phyloP scores from a whole-genome alignment of 2,888 invertebrate species.

The Psylliodes chrysocephalus region DNA sequence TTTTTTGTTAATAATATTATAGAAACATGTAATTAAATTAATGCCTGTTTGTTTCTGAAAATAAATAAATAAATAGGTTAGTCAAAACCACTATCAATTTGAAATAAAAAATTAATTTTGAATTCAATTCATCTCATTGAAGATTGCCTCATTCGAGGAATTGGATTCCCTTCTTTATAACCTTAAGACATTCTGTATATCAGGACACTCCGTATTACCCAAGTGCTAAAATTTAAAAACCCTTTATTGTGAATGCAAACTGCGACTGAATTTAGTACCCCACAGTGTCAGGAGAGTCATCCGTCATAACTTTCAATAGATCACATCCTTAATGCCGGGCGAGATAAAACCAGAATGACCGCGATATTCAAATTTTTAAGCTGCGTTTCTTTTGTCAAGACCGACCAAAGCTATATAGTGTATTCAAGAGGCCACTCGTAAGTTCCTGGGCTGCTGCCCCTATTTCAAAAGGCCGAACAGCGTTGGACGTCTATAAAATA shows the following conservation, averaged over 20 bases:
- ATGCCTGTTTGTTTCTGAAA: too few species aligned
- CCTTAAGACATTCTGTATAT: too few species aligned
- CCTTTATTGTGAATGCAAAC: background rate
- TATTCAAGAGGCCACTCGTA: conserved; percentile 59
- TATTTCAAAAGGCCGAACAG: conserved; percentile 34
- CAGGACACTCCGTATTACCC: background rate
- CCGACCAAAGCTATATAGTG: conserved; percentile 60
- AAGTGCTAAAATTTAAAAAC: conserved; percentile 1
- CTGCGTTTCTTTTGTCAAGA: conserved; percentile 62
- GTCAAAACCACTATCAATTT: too few species aligned
- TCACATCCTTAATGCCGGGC: conserved; percentile 63
- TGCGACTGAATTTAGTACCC: conserved; percentile 1
- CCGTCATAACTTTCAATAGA: conserved; percentile 61
- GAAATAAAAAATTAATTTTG: too few species aligned
- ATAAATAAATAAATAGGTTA: too few species aligned
- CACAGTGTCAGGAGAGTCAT: conserved; percentile 49
- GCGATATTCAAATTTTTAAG: conserved; percentile 67
- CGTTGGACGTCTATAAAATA: conserved; percentile 31
- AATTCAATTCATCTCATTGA: too few species aligned
- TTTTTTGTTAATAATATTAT: too few species aligned
- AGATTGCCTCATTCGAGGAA: too few species aligned
- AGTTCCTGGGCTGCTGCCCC: conserved; percentile 44
- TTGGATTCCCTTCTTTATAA: too few species aligned
- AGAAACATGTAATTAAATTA: too few species aligned
- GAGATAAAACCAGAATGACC: conserved; percentile 65